Evolutionary conservation across 2,888 invertebrate species (phyloP).

Genomic region (Heliconius ethilla): DNA sequence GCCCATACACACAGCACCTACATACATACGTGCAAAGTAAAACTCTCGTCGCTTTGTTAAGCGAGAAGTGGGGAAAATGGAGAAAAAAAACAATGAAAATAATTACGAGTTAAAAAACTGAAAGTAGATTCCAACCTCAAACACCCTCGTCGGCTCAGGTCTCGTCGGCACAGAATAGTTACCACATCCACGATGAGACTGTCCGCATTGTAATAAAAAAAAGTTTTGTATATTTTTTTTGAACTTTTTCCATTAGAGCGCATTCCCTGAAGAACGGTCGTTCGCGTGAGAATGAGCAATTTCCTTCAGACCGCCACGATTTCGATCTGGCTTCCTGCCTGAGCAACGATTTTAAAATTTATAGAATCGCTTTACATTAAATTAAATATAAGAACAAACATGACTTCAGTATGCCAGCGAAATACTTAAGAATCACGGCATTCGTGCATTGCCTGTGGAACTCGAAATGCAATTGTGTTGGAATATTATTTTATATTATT

Average conservation of each 20-base stretch:
- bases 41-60: not conserved
- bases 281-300: constrained; percentile 81
- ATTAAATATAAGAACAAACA: constrained; percentile 72
- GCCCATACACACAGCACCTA: not conserved
- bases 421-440: constrained; percentile 32
- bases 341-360: constrained; percentile 80
- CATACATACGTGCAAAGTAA: not conserved
- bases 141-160: constrained; percentile 16
- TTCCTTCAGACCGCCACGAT: constrained; percentile 77
- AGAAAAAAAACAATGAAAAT: constrained; percentile 28
- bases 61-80: not conserved
- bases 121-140: constrained; percentile 35
- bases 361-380: constrained; percentile 75
- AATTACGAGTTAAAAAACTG: constrained; percentile 34
- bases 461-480: constrained; percentile 16
- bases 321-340: constrained; percentile 81
- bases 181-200: constrained; percentile 50
- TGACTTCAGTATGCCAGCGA: constrained; percentile 34
- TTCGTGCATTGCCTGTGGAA: constrained; percentile 21
- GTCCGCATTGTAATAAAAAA: constrained; percentile 65
- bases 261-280: constrained; percentile 68
- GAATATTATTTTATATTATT: constrained; percentile 17
- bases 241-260: constrained; percentile 79
- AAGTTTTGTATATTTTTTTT: constrained; percentile 73
- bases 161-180: constrained; percentile 42